Evolutionary conservation across 2,888 invertebrate genomes (phyloP).

Genomic region (Drosophila phalerata): DNA sequence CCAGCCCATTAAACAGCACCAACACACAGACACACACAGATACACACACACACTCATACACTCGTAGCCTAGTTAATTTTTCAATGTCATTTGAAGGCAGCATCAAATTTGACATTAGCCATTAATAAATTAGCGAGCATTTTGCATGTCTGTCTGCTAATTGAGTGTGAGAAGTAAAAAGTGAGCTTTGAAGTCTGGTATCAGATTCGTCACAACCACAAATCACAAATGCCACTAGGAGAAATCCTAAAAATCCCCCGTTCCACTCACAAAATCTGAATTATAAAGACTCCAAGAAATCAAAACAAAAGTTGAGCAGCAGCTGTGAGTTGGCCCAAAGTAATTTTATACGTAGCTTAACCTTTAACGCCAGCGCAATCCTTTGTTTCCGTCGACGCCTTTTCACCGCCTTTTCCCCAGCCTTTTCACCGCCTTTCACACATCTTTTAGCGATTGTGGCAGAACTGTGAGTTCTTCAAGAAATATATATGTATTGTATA

Average conservation of each 20-base stretch:
- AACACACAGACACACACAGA: background rate
- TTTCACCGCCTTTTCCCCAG: conserved; percentile 71
- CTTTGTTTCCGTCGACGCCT: conserved; percentile 64
- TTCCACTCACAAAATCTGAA: conserved; percentile 42
- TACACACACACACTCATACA: conserved; percentile 2
- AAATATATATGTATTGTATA: conserved; percentile 16
- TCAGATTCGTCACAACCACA: conserved; percentile 47
- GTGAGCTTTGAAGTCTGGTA: conserved; percentile 48
- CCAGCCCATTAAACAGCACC: conserved; percentile 64
- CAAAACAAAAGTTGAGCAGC: conserved; percentile 30
- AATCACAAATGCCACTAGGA: conserved; percentile 47
- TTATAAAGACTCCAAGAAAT: conserved; percentile 52
- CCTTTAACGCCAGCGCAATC: conserved; percentile 67
- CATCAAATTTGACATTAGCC: conserved; percentile 67
- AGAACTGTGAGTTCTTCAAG: conserved; percentile 21
- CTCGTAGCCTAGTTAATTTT: conserved; percentile 60
- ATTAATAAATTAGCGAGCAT: conserved; percentile 73
- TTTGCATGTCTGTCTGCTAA: conserved; percentile 57
- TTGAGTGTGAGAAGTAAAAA: conserved; percentile 53
- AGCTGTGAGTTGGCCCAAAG: conserved; percentile 62
- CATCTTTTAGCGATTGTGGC: conserved; percentile 68
- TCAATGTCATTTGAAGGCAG: conserved; percentile 72
- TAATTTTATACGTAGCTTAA: conserved; percentile 68
- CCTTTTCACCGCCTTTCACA: conserved; percentile 73
- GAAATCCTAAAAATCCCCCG: background rate